Percentiles rank a stretch among this genome's conserved stretches.
Conservation (phyloP, 2,888 invertebrate genomes). For the Harpalus rufipes region DNA sequence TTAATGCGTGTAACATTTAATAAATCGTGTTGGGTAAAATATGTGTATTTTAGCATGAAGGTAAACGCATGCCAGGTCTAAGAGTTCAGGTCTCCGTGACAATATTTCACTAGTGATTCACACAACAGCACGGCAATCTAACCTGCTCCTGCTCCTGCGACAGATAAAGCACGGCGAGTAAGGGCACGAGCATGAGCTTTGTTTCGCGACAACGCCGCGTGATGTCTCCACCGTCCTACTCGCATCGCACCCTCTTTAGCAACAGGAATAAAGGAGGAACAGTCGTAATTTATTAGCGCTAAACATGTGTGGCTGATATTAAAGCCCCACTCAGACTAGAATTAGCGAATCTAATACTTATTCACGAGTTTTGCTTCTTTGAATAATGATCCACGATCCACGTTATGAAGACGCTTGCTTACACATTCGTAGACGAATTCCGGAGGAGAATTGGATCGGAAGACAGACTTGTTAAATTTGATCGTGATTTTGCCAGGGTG, state of each 20-base stretch:
- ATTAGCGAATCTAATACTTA: conserved; percentile 51
- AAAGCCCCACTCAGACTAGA: conserved; percentile 39
- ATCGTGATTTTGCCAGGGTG: conserved; percentile 9
- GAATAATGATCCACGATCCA: conserved; percentile 36
- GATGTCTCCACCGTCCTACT: conserved; percentile 22
- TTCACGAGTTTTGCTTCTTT: conserved; percentile 38
- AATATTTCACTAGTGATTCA: conserved; percentile 64
- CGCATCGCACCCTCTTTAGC: conserved; percentile 20
- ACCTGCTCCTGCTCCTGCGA: not conserved
- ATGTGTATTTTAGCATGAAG: conserved; percentile 62
- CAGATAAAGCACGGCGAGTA: conserved; percentile 57
- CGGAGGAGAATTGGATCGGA: conserved; percentile 25
- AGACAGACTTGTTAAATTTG: conserved; percentile 9
- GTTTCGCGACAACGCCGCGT: conserved; percentile 52
- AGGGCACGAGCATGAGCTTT: conserved; percentile 26
- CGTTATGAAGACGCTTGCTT: conserved; percentile 2
- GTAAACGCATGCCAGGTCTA: conserved; percentile 54
- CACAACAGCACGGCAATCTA: conserved; percentile 61
- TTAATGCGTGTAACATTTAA: conserved; percentile 49
- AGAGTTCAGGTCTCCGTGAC: conserved; percentile 58
- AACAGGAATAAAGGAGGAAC: conserved; percentile 56
- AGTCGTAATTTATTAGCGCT: conserved; percentile 55
- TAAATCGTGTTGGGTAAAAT: conserved; percentile 57
- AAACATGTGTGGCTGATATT: conserved; percentile 53
- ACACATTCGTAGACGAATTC: not conserved